Percentiles rank a stretch among this genome's conserved stretches.
phyloP scores from a whole-genome alignment of 2,113 vertebrate species.

The Sander lucioperca region DNA sequence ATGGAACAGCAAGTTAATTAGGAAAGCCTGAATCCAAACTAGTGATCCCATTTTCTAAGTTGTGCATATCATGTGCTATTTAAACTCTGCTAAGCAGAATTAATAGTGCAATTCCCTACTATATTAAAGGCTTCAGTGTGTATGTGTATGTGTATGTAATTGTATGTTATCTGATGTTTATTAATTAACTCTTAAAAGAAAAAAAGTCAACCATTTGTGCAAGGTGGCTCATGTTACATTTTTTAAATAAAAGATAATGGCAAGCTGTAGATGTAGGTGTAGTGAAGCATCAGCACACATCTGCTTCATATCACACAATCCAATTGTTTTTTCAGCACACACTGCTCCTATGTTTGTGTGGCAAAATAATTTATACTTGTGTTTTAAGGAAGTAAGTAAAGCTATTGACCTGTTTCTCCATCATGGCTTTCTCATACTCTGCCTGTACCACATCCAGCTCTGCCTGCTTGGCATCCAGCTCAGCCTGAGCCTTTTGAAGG shows the following conservation, averaged over 20 bases:
- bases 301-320: not conserved
- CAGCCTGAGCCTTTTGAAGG: constrained; percentile 74
- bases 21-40: not conserved
- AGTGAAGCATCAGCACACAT: not conserved
- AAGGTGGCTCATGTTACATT: not conserved
- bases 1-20: not conserved
- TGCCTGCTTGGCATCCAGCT: constrained; percentile 77
- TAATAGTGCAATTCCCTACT: not conserved
- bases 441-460: constrained; percentile 76
- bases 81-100: not conserved
- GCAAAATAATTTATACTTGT: not conserved
- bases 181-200: not conserved
- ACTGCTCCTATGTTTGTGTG: not conserved
- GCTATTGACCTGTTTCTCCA: constrained; percentile 73
- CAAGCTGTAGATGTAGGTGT: not conserved
- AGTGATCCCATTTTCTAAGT: not conserved
- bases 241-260: not conserved
- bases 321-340: not conserved
- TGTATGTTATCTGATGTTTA: not conserved
- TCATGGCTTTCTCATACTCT: constrained; percentile 77
- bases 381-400: not conserved
- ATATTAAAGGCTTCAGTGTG: not conserved
- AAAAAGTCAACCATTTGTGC: not conserved
- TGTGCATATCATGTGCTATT: not conserved
- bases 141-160: not conserved